Evolutionary conservation across 2,888 invertebrate genomes (phyloP).

Genomic region (Mayetiola destructor): DNA sequence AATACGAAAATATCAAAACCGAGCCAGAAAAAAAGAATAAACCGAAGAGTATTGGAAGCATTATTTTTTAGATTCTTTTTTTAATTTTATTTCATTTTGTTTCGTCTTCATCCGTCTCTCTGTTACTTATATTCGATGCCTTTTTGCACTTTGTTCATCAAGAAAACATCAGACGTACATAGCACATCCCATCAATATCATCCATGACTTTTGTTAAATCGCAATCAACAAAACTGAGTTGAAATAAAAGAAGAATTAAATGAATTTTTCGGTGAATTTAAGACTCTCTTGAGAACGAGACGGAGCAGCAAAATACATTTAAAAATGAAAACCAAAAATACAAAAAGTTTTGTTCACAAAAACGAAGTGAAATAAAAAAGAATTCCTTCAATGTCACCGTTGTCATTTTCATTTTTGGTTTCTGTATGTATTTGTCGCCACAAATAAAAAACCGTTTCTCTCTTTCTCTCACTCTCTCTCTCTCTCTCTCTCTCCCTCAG

Average conservation of each 20-base stretch:
- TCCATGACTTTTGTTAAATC: not conserved
- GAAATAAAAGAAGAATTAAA: no score
- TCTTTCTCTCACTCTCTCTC: no score
- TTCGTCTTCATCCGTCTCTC: not conserved
- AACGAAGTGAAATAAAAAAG: not conserved
- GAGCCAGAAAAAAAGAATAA: no score
- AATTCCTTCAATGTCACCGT: constrained; percentile 7
- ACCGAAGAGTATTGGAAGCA: no score
- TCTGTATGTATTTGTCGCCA: no score
- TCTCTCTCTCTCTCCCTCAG: no score
- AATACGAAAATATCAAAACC: no score
- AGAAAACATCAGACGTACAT: not conserved
- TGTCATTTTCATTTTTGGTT: no score
- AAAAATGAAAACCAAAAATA: not conserved
- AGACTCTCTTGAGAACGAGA: not conserved
- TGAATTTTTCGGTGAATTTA: no score
- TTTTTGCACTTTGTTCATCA: not conserved
- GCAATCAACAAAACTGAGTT: no score
- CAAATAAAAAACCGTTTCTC: no score
- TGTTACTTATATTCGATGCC: not conserved
- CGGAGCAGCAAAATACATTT: not conserved
- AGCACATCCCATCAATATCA: constrained; percentile 1
- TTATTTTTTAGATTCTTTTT: not conserved
- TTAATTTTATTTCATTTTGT: not conserved
- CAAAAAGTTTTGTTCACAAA: not conserved